A percentile compares a stretch with the other conserved stretches of the same genome.
Evolutionary conservation across 64 coral and sea anemone species (phyloP).

Genomic region (Anthopleura sola): DNA sequence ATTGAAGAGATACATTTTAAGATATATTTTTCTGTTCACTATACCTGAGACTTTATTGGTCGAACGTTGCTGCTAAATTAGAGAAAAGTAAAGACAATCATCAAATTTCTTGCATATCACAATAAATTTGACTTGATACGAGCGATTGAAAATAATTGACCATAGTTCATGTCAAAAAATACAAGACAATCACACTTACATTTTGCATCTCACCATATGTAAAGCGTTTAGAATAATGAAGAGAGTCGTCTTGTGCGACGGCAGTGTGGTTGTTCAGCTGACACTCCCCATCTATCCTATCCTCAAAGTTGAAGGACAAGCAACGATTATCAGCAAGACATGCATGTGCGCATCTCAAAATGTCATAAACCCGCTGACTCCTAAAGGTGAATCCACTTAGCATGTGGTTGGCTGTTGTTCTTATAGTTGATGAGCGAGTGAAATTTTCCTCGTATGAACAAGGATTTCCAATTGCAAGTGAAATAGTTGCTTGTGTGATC

Average conservation of each 20-base stretch:
- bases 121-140: no score
- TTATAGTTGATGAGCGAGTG: background rate
- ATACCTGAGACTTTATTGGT: no score
- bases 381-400: background rate
- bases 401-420: background rate
- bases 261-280: background rate
- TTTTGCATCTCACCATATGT: conserved; percentile 1
- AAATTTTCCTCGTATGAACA: background rate
- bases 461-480: background rate
- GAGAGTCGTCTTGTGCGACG: background rate
- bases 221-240: background rate
- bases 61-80: no score
- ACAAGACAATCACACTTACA: background rate
- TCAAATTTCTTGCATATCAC: no score
- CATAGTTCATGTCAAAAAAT: background rate
- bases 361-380: background rate
- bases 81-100: no score
- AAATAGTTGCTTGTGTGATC: no score
- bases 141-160: no score
- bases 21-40: no score
- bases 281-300: conserved; percentile 25
- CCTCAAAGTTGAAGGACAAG: background rate
- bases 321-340: background rate
- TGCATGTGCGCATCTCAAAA: background rate
- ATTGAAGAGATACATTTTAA: no score